Evolutionary conservation across 2,888 invertebrate genomes (phyloP), one percentile per base, ranked within the genome.

Genomic region (Endotricha flammealis): DNA sequence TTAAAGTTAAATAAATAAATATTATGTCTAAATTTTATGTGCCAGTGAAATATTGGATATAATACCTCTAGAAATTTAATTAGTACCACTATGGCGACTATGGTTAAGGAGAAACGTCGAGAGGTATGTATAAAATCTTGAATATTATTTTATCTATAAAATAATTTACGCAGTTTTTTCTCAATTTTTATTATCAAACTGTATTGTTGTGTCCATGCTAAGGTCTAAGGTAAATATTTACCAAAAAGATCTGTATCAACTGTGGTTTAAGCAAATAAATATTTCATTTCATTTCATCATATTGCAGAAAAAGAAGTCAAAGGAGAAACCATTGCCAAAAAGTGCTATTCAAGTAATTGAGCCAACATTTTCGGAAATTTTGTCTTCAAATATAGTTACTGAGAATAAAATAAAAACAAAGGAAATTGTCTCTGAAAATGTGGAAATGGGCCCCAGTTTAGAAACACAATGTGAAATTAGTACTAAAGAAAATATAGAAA

Each of bases 71-170:
- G n/a, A n/a, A n/a, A n/a, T n/a, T n/a, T n/a, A n/a, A n/a, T n/a
- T n/a, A n/a, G n/a, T n/a, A n/a, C n/a, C n/a, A n/a, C n/a, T 34
- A 83, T 83, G 83, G 82, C 83, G 44, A 77, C 82, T 29, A 70
- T 83, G 72, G 51, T 78, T 7, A 85, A 80, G 53, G 81, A 80
- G 45, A 81, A 81, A 63, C 66, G 65, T 12, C 65, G 57, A 44
- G 71, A 75, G 53, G 83, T 83, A 67, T 40, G 62, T 55, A 24
- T 31, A 12, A 32, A 38, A 17, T 20, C 2, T 20, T 20, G 6
- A 20, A 2, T 16, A 12, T 33, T 20, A 22, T 39, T 37, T 41
- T 33, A 27, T n/a, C 29, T 33, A 33, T 39, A 40, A 46, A 54
- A 58, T 47, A 50, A 32, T 52, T 50, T 64, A 46, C 63, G 63